These are phyloP conservation scores for Pangasius krempfi DNA, from an alignment of 2,797 vertebrate genomes.

Conservation along the genomic window DNA sequence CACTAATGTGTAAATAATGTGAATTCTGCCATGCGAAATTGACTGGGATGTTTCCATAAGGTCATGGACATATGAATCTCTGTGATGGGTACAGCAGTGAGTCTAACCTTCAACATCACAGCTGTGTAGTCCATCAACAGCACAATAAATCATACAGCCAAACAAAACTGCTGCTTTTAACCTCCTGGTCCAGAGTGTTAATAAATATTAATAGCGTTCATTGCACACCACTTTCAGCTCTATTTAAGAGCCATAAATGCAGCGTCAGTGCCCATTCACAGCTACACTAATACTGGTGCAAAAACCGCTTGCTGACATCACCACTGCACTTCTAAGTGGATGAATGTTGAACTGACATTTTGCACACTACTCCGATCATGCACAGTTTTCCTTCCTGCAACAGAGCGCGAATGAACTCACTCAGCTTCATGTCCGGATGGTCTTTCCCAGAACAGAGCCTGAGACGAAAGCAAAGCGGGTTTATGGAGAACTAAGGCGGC, in stretches of 20 bases:
- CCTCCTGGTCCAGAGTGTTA: constrained; percentile 58
- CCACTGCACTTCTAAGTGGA: constrained; percentile 58
- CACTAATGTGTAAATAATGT: constrained; percentile 41
- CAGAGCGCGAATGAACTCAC: constrained; percentile 41
- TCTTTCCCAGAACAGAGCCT: constrained; percentile 33
- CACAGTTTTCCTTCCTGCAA: constrained; percentile 52
- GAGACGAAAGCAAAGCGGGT: constrained; percentile 30
- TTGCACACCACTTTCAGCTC: constrained; percentile 63
- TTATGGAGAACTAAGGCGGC: constrained; percentile 15
- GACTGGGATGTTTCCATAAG: constrained; percentile 35
- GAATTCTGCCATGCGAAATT: constrained; percentile 9
- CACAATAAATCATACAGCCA: constrained; percentile 53
- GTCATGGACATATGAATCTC: constrained; percentile 17
- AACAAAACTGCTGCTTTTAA: constrained; percentile 57
- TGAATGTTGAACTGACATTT: constrained; percentile 62
- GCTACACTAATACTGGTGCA: constrained; percentile 40
- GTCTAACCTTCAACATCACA: constrained; percentile 49
- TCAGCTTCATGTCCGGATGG: constrained; percentile 23
- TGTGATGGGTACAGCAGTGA: constrained; percentile 33
- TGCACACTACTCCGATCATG: constrained; percentile 53
- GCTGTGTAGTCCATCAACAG: constrained; percentile 51
- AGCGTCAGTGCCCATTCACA: constrained; percentile 39
- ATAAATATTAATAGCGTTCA: constrained; percentile 66
- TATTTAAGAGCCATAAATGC: constrained; percentile 59
- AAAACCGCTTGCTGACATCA: constrained; percentile 44